phyloP scores from a whole-genome alignment of 2,113 vertebrate species.

The Malaclemys terrapin region DNA sequence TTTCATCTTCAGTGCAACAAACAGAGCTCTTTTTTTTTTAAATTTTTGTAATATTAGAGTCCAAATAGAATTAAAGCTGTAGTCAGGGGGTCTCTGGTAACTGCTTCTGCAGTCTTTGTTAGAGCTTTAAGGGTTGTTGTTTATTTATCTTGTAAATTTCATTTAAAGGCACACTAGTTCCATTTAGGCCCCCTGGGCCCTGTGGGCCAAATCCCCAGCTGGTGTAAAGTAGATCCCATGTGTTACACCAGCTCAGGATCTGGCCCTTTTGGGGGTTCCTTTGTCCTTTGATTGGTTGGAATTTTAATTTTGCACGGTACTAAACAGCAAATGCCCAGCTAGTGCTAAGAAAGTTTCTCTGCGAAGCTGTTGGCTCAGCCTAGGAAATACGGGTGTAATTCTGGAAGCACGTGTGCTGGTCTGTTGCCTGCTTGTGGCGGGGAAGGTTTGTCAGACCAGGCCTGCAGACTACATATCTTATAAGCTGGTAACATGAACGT shows the following conservation, averaged over 20 bases:
- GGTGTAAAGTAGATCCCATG: neutral
- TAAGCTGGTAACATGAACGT: neutral
- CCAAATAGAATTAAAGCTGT: neutral
- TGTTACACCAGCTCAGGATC: neutral
- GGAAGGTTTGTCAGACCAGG: neutral
- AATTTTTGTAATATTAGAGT: too few relatives aligned
- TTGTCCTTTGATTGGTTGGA: neutral
- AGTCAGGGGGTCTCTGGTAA: neutral
- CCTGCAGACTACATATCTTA: neutral
- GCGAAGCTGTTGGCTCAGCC: neutral
- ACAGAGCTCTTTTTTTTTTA: neutral
- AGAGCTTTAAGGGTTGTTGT: neutral
- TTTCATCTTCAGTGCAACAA: neutral
- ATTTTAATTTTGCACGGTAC: neutral
- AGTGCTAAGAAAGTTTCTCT: neutral
- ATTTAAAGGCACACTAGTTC: neutral
- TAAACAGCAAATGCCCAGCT: neutral
- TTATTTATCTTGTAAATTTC: neutral
- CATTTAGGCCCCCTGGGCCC: neutral
- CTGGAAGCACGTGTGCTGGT: neutral
- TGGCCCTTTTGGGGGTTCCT: neutral
- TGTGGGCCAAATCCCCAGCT: neutral
- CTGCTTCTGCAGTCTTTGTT: neutral
- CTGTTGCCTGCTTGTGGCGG: neutral
- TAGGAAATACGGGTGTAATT: neutral